Percentiles rank a stretch among this genome's conserved stretches.
Evolutionary conservation across 2,113 vertebrate species (phyloP).

Genomic region (Alethe castanea): DNA sequence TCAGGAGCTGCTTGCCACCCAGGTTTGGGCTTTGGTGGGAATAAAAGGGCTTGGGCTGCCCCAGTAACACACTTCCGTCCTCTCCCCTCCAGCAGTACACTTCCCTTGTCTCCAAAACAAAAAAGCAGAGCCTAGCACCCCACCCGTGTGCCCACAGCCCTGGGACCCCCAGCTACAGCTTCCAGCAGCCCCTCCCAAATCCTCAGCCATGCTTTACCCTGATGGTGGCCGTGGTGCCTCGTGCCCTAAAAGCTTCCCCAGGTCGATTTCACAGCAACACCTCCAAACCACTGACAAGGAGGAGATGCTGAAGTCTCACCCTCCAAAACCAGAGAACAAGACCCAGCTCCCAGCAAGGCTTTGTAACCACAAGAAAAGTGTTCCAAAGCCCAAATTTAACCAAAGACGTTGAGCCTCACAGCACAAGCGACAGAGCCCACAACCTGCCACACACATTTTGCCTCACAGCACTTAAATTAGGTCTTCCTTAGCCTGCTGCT

Average conservation of each 20-base stretch:
- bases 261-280: too few relatives aligned
- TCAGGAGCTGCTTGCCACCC: neutral
- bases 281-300: accelerated
- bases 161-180: accelerated
- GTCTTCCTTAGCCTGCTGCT: neutral
- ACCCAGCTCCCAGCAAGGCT: neutral
- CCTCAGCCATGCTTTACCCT: accelerated
- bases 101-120: neutral
- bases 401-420: neutral
- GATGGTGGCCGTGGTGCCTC: accelerated
- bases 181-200: neutral
- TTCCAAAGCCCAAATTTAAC: neutral
- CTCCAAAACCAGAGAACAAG: accelerated
- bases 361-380: accelerated
- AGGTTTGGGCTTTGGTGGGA: neutral
- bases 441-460: neutral
- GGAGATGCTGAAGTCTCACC: neutral
- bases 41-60: neutral
- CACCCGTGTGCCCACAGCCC: accelerated
- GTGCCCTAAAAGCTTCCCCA: neutral
- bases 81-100: neutral
- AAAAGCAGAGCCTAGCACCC: neutral
- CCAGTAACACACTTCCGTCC: neutral
- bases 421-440: neutral
- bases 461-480: neutral